Base-by-base conservation (phyloP, 2,113 vertebrate genomes). In the Pollimyrus isidori region DNA sequence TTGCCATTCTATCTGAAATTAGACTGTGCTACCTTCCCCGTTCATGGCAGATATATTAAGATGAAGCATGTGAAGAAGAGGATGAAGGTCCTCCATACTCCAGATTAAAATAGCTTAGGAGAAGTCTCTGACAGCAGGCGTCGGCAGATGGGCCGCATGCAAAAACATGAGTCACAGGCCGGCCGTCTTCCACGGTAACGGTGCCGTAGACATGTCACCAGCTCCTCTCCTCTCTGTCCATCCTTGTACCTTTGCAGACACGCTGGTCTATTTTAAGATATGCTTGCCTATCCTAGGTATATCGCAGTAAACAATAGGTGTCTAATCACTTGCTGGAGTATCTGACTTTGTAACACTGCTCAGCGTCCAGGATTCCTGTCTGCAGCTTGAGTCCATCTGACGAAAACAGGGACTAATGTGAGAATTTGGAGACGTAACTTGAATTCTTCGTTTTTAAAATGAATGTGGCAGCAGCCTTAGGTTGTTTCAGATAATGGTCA, bases 41-140 rank as follows among this genome's bases (percentile, higher is more conserved):
- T 87, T 87, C 6, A 26, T 30, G 50, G 49, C 50, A 56, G 85
- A 53, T 87, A 87, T 87, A 87, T 53, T 87, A 87, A 56, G 85
- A 53, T 53, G 56, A 87, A 53, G 50, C 26, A 21, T 87, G 26
- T 56, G 85, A 87, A 30, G 10, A 30, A 10, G n/a, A 11, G 26
- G 48, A 6, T 87, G 50, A 86, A 53, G 45, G 45, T 15, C 23
- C 45, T 86, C 83, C n/a, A 56, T 87, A 42, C 50, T 87, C n/a
- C n/a, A 39, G 50, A 87, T 87, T 87, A 87, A 87, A 87, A 87
- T 87, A 87, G 48, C 50, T 87, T 19, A 30, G 49, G 7, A 87
- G 85, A 56, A 53, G 85, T 87, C 85, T 87, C 50, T n/a, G 83
- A 87, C 50, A 87, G 85, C 26, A 53, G 85, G 30, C 30, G 21